Evolutionary conservation across 2,113 vertebrate species (phyloP).

Genomic region (Scalopus aquaticus): DNA sequence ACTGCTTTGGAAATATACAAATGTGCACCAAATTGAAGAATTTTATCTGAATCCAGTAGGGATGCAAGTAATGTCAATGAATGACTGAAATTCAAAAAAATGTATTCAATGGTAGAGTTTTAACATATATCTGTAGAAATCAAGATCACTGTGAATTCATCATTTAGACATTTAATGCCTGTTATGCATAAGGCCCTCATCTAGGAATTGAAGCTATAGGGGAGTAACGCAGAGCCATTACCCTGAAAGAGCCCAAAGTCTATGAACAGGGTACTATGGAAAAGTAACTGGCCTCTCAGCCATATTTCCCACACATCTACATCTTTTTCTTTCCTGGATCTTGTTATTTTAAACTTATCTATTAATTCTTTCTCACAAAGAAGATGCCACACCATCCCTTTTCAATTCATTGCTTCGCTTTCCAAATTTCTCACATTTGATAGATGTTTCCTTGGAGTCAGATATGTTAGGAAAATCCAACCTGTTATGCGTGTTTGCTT

Average conservation of each 20-base stretch:
- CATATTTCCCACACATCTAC: background rate
- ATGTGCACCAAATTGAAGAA: background rate
- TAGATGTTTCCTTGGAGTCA: background rate
- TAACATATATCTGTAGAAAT: background rate
- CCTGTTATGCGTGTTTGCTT: background rate
- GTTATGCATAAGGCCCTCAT: background rate
- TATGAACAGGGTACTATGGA: background rate
- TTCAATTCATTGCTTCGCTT: background rate
- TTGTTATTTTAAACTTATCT: slow-evolving; percentile 23
- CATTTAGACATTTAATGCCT: background rate
- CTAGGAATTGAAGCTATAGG: background rate
- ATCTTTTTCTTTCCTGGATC: background rate
- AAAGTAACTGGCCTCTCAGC: background rate
- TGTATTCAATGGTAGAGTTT: background rate
- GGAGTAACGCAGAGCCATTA: background rate
- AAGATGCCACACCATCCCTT: background rate
- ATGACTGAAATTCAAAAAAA: background rate
- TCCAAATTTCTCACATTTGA: background rate
- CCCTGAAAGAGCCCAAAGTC: background rate
- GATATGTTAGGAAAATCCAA: background rate
- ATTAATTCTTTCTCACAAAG: background rate
- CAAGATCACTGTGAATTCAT: background rate
- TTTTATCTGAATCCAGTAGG: background rate
- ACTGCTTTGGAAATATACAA: slow-evolving; percentile 6
- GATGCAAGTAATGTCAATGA: background rate